Base-by-base conservation (phyloP, 2,797 vertebrate genomes). In the Enteromius paludinosus region DNA sequence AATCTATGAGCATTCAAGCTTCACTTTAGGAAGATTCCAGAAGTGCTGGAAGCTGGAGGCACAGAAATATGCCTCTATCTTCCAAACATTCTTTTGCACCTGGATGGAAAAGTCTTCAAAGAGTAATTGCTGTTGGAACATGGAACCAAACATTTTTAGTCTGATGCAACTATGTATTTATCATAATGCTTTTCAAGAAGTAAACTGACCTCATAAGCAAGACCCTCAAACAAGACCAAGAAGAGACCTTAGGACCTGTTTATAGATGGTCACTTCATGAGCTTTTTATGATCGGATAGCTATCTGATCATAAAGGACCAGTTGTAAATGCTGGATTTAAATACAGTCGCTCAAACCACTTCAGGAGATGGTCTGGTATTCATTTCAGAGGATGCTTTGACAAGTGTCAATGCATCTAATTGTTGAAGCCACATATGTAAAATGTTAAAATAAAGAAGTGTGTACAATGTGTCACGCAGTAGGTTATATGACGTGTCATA, bases 1-100 rank as follows among this genome's bases (percentile, higher is more conserved):
- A 79, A 69, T 23, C 47, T 62, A 23, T 28, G 47, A 70, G n/a
- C 28, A 20, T 78, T 30, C 66, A 41, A 28, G 54, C 28, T 83
- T 71, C 56, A 52, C 20, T 72, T 80, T 66, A 62, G 38, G 69
- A 73, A 47, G 52, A 83, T 69, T 85, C 83, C 73, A 83, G 78
- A 83, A 84, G 56, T n/a, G 43, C 75, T 76, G 66, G 25, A 76
- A 83, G 76, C 11, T 20, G 61, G 54, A 62, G 59, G 61, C 78
- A 83, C 43, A 74, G 30, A 85, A 86, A 83, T 66, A 72, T 80
- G 76, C 59, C 30, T 30, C 23, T n/a, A 30, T 61, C 75, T 47
- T 79, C 65, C 49, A 69, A 69, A 56, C 41, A 64, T 30, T 14
- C 45, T 72, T 65, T 56, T 64, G 30, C 25, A 79, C 69, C 78